These are phyloP conservation scores for Ceratosolen fusciceps DNA, from an alignment of 1,140 invertebrate genomes.

Conservation along the genomic window DNA sequence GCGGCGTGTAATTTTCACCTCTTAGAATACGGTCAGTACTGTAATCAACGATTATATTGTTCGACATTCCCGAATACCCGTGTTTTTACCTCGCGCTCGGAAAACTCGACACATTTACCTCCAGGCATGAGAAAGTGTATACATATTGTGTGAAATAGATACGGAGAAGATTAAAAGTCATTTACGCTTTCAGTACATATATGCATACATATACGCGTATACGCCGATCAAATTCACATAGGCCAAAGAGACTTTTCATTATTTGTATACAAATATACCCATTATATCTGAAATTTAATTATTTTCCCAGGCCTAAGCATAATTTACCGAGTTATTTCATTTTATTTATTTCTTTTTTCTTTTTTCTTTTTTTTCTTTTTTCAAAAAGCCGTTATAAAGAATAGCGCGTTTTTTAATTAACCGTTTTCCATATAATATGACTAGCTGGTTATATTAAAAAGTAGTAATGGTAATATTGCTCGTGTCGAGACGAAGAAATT, in stretches of 20 bases:
- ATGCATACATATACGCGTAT: too few relatives aligned
- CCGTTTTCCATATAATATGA: background rate
- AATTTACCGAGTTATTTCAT: background rate
- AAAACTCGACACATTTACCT: conserved; percentile 1
- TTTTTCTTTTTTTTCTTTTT: too few relatives aligned
- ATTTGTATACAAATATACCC: background rate
- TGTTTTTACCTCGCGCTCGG: background rate
- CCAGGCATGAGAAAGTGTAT: background rate
- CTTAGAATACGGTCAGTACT: background rate
- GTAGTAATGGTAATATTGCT: background rate
- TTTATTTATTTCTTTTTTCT: too few relatives aligned
- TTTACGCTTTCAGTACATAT: conserved; percentile 4
- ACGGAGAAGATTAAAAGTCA: conserved; percentile 16
- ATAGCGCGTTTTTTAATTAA: background rate
- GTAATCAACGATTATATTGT: conserved; percentile 7
- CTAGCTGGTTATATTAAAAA: background rate
- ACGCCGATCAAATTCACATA: background rate
- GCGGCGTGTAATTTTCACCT: background rate
- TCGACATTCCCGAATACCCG: background rate
- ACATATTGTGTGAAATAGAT: background rate
- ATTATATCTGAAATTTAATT: conserved; percentile 1
- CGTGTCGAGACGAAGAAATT: background rate
- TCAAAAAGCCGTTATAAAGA: background rate
- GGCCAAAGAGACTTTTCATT: background rate
- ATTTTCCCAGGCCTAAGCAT: background rate